Evolutionary conservation across 2,113 vertebrate genomes (phyloP), one percentile per base, ranked within the genome.

Genomic region (Cervus canadensis): DNA sequence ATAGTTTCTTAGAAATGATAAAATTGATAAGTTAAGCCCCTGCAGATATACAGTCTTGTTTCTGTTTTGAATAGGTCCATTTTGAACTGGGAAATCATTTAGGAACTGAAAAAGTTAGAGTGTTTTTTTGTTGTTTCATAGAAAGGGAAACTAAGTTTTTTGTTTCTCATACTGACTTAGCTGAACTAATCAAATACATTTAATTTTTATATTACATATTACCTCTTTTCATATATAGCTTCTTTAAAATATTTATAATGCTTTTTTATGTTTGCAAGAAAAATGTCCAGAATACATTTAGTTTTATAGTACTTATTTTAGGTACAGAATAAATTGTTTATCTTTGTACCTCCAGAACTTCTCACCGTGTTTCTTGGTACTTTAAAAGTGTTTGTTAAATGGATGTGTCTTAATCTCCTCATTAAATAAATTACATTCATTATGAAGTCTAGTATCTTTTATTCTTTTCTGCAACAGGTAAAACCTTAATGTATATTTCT

Each of bases 11-110:
- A 12, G 28, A 89, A 33, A 30, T 93, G 43, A 52, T 56, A 59
- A 54, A 57, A 30, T 74, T 36, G 33, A 52, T 91, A 25, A 76
- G 40, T 87, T 83, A 52, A 50, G 8, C 6, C 9, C 10, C 54
- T 62, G 16, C 3, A 26, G 54, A 23, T 87, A 76, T 25, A 52
- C 8, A 67, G 40, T 43, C 26, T 91, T 94, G 21, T 79, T 96
- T 85, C 26, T 79, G 40, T 81, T 91, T 86, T 82, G 21, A 84
- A 62, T 67, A 60, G 21, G 14, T 89, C 76, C 14, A 50, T 86
- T 94, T 93, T 64, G 87, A 93, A 93, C 10, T 56, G 93, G 82
- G 26, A 89, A 95, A 67, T 93, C 54, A 83, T 76, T 95, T 91
- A 28, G 43, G 62, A 87, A 30, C 62, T 88, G 50, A 93, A 91